phyloP scores from a whole-genome alignment of 2,113 vertebrate species.

The Siphamia tubifer region DNA sequence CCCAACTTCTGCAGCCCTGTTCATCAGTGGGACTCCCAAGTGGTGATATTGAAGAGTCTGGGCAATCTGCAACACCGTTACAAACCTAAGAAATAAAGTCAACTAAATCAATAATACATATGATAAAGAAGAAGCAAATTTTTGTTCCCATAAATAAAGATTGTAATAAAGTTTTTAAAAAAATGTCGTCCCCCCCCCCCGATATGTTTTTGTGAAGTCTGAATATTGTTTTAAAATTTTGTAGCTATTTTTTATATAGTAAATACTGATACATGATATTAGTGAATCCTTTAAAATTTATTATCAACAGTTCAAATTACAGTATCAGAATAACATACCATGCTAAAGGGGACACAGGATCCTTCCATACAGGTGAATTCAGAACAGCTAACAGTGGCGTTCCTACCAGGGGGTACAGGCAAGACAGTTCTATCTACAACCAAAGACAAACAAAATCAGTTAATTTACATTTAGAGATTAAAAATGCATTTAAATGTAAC shows the following conservation, averaged over 20 bases:
- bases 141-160: no score
- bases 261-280: no score
- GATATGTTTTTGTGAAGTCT: no score
- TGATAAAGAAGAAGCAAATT: no score
- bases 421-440: slow-evolving; percentile 60
- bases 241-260: no score
- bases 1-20: slow-evolving; percentile 81
- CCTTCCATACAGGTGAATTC: slow-evolving; percentile 85
- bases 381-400: slow-evolving; percentile 66
- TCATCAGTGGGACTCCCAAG: slow-evolving; percentile 71
- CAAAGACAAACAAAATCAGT: background rate
- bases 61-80: slow-evolving; percentile 82
- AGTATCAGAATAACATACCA: slow-evolving; percentile 58
- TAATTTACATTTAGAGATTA: background rate
- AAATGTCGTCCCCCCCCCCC: no score
- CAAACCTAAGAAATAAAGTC: slow-evolving; percentile 80
- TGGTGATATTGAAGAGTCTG: background rate
- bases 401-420: slow-evolving; percentile 52
- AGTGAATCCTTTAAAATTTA: background rate
- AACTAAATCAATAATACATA: background rate
- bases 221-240: no score
- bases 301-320: background rate
- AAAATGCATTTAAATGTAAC: no score
- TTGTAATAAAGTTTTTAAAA: no score
- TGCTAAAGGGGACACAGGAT: slow-evolving; percentile 80